A percentile compares a stretch with the other conserved stretches of the same genome.
These are phyloP conservation scores for Jordanella pulchra DNA, from an alignment of 2,797 vertebrate species.

Conservation along the genomic window DNA sequence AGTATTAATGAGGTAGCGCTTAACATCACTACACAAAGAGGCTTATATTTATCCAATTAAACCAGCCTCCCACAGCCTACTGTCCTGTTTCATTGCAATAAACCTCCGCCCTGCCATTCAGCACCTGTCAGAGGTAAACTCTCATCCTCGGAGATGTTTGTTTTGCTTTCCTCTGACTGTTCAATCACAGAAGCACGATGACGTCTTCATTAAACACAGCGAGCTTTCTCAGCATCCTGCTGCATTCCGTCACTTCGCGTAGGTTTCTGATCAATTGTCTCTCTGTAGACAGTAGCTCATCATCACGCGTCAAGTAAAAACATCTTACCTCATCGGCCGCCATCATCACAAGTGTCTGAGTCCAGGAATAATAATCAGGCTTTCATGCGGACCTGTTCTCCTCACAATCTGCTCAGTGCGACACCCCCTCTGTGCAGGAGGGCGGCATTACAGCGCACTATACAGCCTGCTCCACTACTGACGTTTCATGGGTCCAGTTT, in stretches of 20 bases:
- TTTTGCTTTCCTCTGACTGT: neutral
- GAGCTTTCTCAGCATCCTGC: conserved; percentile 7
- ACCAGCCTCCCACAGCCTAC: conserved; percentile 11
- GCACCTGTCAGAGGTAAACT: conserved; percentile 37
- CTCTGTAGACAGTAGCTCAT: conserved; percentile 1
- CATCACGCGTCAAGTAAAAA: conserved; percentile 72
- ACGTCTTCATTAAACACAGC: neutral
- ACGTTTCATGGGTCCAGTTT: no score
- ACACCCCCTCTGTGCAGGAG: conserved; percentile 82
- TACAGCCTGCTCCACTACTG: neutral
- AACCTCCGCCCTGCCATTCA: neutral
- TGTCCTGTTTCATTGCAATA: conserved; percentile 13
- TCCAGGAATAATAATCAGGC: conserved; percentile 34
- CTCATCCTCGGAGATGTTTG: neutral
- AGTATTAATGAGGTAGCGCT: conserved; percentile 1
- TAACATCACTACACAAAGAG: conserved; percentile 9
- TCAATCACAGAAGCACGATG: neutral
- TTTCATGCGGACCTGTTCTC: conserved; percentile 44
- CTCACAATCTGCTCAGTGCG: conserved; percentile 84
- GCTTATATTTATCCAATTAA: conserved; percentile 58
- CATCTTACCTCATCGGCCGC: conserved; percentile 74
- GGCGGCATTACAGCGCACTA: conserved; percentile 50
- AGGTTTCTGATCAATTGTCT: conserved; percentile 2
- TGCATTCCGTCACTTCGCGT: neutral
- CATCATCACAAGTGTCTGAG: conserved; percentile 71